Percentiles rank a stretch among this genome's conserved stretches.
Evolutionary conservation across 2,888 invertebrate genomes (phyloP).

Genomic region (Cancer borealis): DNA sequence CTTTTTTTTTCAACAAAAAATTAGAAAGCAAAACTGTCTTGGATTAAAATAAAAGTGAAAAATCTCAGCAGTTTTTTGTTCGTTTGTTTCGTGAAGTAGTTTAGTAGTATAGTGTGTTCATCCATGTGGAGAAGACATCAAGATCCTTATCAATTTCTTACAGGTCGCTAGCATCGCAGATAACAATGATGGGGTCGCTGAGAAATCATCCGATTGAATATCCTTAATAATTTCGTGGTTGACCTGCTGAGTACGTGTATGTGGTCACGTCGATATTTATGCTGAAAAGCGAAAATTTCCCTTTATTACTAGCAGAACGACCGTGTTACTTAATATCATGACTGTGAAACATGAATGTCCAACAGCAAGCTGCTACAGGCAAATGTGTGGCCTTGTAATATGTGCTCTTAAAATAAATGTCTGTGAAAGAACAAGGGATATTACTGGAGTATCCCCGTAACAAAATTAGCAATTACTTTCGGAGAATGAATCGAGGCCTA

Average conservation of each 20-base stretch:
- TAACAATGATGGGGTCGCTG: background rate
- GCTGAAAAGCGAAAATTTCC: background rate
- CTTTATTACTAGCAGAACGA: background rate
- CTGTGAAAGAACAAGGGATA: background rate
- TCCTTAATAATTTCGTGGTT: background rate
- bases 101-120: background rate
- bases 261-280: background rate
- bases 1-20: background rate
- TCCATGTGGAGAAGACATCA: background rate
- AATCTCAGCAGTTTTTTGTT: background rate
- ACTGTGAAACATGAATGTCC: background rate
- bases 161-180: background rate
- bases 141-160: background rate
- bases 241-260: background rate
- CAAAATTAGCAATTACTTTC: background rate
- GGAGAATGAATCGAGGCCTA: background rate
- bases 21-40: background rate
- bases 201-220: background rate
- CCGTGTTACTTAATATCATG: background rate
- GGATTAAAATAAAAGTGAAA: background rate
- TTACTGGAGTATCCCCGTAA: background rate
- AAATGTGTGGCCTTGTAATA: background rate
- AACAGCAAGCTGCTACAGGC: background rate
- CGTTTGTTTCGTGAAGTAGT: too few relatives aligned
- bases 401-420: background rate